These are phyloP conservation scores for Drosophila ercepeae DNA, from an alignment of 1,140 invertebrate species.

Conservation along the genomic window DNA sequence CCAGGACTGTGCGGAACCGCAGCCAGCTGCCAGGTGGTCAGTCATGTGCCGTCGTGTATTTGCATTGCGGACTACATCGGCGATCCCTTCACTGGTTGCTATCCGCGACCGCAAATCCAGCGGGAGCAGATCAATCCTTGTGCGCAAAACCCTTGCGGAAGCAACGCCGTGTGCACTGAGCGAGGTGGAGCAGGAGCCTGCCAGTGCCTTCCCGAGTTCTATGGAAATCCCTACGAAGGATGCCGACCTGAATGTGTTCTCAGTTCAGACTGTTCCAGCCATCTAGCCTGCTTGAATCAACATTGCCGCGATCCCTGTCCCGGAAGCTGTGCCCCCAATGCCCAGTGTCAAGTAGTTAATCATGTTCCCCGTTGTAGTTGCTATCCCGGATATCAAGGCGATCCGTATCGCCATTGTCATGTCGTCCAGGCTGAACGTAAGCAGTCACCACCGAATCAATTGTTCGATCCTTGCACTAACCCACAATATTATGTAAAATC, in stretches of 20 bases:
- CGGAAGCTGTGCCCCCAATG: conserved; percentile 91
- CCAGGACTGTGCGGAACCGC: conserved; percentile 89
- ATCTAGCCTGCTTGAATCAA: conserved; percentile 89
- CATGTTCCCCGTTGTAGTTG: conserved; percentile 92
- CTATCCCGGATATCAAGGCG: conserved; percentile 88
- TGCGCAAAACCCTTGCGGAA: conserved; percentile 86
- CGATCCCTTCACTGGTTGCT: conserved; percentile 87
- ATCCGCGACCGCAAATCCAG: conserved; percentile 80
- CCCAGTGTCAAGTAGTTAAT: conserved; percentile 90
- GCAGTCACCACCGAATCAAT: conserved; percentile 23
- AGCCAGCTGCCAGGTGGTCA: conserved; percentile 89
- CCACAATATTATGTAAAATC: conserved; percentile 41
- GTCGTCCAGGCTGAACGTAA: conserved; percentile 84
- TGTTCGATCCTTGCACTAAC: conserved; percentile 74
- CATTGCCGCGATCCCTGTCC: conserved; percentile 93
- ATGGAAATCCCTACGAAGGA: conserved; percentile 87
- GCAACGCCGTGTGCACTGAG: conserved; percentile 87
- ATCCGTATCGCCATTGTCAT: conserved; percentile 86
- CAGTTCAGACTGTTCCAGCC: conserved; percentile 90
- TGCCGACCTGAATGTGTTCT: conserved; percentile 91
- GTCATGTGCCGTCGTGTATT: conserved; percentile 89
- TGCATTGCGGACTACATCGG: conserved; percentile 89
- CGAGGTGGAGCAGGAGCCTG: conserved; percentile 84
- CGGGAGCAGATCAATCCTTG: conserved; percentile 86
- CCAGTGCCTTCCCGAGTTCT: conserved; percentile 86